Conservation (phyloP, 2,888 invertebrate genomes). For the Dynastes maya region DNA sequence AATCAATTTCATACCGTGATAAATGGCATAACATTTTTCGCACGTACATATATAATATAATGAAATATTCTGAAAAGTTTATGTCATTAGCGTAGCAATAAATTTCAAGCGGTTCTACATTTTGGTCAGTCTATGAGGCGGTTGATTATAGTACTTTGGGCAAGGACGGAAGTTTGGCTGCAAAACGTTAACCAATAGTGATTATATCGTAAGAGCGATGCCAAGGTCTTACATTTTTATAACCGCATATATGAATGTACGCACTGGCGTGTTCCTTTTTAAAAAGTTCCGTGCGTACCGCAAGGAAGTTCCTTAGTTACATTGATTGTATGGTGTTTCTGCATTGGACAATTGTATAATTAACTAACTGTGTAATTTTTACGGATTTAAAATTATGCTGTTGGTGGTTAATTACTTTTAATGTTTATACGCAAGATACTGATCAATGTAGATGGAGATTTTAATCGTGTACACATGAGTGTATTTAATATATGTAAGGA, state of each 20-base stretch:
- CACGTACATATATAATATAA: background rate
- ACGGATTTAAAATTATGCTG: no score
- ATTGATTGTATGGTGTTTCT: background rate
- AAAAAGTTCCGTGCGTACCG: conserved; percentile 5
- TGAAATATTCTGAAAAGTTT: conserved; percentile 18
- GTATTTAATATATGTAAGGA: no score
- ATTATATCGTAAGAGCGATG: conserved; percentile 21
- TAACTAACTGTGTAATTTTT: no score
- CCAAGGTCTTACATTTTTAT: conserved; percentile 36
- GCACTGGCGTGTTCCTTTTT: conserved; percentile 1
- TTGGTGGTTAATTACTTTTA: no score
- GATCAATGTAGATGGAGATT: no score
- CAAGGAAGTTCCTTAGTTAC: background rate
- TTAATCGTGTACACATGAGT: no score
- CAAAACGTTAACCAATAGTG: conserved; percentile 25
- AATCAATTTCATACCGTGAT: background rate
- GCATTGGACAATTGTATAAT: no score
- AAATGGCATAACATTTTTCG: background rate
- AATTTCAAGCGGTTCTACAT: conserved; percentile 8
- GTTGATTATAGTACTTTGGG: conserved; percentile 22
- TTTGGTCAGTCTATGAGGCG: conserved; percentile 18
- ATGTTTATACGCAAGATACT: no score
- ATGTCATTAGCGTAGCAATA: conserved; percentile 8
- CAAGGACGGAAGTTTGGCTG: conserved; percentile 36
- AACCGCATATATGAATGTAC: background rate